phyloP scores from a whole-genome alignment of 2,888 invertebrate genomes.

The Colostygia pectinataria region DNA sequence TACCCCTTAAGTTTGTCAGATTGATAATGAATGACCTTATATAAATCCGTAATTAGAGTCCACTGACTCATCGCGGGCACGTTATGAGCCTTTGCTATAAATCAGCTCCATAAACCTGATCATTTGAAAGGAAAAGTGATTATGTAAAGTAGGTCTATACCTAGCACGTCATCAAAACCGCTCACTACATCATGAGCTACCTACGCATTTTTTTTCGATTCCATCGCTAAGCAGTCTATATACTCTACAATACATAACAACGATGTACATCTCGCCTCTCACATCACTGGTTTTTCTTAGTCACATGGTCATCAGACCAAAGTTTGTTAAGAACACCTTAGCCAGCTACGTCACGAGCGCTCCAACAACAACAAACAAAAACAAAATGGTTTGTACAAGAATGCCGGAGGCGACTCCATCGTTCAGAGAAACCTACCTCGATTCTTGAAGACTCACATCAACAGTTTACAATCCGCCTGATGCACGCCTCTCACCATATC shows the following conservation, averaged over 20 bases:
- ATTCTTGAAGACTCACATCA: background rate
- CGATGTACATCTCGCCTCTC: too few species aligned
- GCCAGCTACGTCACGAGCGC: too few species aligned
- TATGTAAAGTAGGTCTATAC: slow-evolving; percentile 3
- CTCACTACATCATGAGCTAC: too few species aligned
- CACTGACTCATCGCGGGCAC: slow-evolving; percentile 1
- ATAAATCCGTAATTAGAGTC: slow-evolving; percentile 34
- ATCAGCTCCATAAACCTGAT: slow-evolving; percentile 9
- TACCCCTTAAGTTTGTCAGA: too few species aligned
- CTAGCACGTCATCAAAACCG: background rate
- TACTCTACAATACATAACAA: too few species aligned
- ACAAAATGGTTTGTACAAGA: background rate
- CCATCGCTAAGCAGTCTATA: too few species aligned
- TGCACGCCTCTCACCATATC: background rate
- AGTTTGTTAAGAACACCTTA: too few species aligned
- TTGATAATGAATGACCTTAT: too few species aligned
- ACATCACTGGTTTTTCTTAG: too few species aligned
- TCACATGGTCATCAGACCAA: too few species aligned
- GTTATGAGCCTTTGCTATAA: slow-evolving; percentile 10
- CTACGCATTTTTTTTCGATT: too few species aligned
- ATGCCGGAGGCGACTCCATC: slow-evolving; percentile 1
- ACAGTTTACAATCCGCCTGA: background rate
- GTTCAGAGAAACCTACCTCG: slow-evolving; percentile 3
- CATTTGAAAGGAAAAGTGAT: slow-evolving; percentile 25
- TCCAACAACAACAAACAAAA: background rate